Conservation (phyloP, 1,140 invertebrate genomes). For the Gryllus bimaculatus region DNA sequence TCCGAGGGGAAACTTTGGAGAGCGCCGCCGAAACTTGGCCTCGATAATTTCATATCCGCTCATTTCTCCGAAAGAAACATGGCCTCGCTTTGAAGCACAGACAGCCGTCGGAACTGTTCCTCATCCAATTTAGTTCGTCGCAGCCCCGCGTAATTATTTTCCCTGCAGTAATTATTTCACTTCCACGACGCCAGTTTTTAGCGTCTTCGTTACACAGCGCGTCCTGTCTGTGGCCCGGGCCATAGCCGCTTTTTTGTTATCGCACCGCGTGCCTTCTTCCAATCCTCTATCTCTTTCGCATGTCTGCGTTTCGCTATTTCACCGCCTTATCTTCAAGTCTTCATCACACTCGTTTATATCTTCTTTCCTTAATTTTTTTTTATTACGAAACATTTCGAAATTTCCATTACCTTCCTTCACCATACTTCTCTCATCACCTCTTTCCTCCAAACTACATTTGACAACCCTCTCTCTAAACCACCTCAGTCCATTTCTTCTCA, state of each 20-base stretch:
- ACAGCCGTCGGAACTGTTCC: not conserved
- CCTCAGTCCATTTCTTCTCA: too few species aligned
- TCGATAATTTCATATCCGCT: not conserved
- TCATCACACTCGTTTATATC: not conserved
- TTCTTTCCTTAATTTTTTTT: too few species aligned
- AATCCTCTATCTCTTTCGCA: not conserved
- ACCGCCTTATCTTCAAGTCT: not conserved
- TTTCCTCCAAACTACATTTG: too few species aligned
- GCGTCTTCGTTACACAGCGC: slow-evolving; percentile 2
- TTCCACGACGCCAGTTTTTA: not conserved
- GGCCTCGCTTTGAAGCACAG: not conserved
- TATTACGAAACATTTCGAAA: too few species aligned
- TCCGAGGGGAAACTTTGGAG: not conserved
- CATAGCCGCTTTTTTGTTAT: not conserved
- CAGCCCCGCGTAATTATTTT: not conserved
- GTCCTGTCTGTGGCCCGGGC: not conserved
- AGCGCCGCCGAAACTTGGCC: not conserved
- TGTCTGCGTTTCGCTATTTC: not conserved
- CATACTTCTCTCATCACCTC: too few species aligned
- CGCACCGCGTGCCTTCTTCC: not conserved
- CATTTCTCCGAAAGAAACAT: not conserved
- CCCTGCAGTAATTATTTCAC: not conserved
- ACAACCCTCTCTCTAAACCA: too few species aligned
- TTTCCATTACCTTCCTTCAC: too few species aligned
- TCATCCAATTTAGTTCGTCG: not conserved